Conservation (phyloP, 2,797 vertebrate genomes). For the Dermochelys coriacea region DNA sequence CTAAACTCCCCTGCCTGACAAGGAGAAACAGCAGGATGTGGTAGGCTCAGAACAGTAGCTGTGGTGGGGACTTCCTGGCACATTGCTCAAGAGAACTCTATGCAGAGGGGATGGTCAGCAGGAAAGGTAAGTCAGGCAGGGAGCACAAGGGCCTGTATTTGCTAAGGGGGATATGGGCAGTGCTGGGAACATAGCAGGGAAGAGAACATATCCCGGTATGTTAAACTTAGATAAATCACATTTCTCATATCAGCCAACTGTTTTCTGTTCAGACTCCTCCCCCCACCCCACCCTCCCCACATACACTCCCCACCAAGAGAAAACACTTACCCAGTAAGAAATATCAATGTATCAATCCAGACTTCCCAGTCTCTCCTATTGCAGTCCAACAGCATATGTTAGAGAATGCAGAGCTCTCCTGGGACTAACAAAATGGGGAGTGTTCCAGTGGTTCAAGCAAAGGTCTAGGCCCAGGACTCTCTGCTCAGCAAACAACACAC, state of each 20-base stretch:
- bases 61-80: neutral
- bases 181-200: neutral
- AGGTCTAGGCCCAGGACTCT: neutral
- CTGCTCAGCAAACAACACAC: neutral
- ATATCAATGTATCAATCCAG: neutral
- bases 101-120: too few species aligned
- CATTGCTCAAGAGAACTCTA: neutral
- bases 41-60: neutral
- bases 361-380: neutral
- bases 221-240: neutral
- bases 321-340: neutral
- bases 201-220: neutral
- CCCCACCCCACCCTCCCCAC: too few species aligned
- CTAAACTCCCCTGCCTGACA: neutral
- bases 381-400: neutral
- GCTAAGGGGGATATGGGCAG: neutral
- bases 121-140: neutral
- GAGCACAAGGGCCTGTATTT: neutral
- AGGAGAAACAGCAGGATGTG: fast-evolving
- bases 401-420: neutral
- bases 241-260: neutral
- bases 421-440: neutral
- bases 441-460: neutral
- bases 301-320: neutral
- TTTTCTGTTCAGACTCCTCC: too few species aligned